Conservation (phyloP, 2,797 vertebrate genomes). For the Gila robusta region DNA sequence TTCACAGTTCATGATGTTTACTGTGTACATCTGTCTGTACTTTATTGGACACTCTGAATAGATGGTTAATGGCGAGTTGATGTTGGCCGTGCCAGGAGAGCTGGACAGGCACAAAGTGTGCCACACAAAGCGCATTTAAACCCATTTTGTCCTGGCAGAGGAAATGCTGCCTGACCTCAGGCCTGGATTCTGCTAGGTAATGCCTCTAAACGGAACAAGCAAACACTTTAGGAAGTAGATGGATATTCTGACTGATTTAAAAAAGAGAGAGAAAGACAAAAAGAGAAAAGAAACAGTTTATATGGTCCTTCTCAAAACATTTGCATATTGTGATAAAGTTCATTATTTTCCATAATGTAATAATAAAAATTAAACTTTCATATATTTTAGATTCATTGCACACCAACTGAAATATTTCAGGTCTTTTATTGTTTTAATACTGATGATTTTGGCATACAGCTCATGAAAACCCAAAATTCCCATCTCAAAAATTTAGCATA, state of each 20-base stretch:
- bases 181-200: background rate
- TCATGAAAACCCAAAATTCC: too few relatives aligned
- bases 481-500: too few relatives aligned
- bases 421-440: too few relatives aligned
- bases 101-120: background rate
- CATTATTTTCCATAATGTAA: too few relatives aligned
- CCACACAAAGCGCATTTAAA: background rate
- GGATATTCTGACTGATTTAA: background rate
- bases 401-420: too few relatives aligned
- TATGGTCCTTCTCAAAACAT: too few relatives aligned
- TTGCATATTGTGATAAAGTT: too few relatives aligned
- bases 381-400: too few relatives aligned
- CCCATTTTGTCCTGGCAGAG: background rate
- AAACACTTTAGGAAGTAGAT: background rate
- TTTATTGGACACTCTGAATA: background rate
- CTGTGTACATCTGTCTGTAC: too few relatives aligned
- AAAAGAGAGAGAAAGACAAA: background rate
- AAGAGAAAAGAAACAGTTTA: background rate
- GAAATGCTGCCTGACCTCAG: background rate
- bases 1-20: background rate
- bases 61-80: background rate
- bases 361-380: too few relatives aligned
- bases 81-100: background rate
- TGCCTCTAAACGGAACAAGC: too few relatives aligned
- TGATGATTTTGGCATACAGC: too few relatives aligned